A percentile compares a stretch with the other conserved stretches of the same genome.
Conservation (phyloP, 2,888 invertebrate species). For the Xestia ashworthii region DNA sequence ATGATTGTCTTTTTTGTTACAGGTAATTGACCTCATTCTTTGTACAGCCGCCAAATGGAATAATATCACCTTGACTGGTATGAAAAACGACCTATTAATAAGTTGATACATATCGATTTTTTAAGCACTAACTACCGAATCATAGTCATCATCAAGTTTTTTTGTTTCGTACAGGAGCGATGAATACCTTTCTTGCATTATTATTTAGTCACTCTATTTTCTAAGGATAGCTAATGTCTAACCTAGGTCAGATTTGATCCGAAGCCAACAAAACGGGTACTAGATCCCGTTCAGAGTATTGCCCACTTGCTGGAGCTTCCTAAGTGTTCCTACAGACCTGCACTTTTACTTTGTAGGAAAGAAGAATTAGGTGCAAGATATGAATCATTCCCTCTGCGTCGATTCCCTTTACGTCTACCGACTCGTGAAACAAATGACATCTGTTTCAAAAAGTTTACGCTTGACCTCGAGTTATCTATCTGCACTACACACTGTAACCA, state of each 20-base stretch:
- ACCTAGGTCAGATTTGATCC: background rate
- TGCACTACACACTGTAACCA: background rate
- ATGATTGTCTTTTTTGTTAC: conserved; percentile 75
- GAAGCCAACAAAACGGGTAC: background rate
- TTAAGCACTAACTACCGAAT: conserved; percentile 7
- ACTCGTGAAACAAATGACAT: too few relatives aligned
- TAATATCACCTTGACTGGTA: conserved; percentile 60
- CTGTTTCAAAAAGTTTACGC: too few relatives aligned
- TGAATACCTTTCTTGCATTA: background rate
- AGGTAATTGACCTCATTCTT: conserved; percentile 81
- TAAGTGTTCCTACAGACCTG: background rate
- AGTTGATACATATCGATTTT: conserved; percentile 47
- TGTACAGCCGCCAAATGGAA: conserved; percentile 52
- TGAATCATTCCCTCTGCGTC: too few relatives aligned
- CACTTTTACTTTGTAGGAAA: background rate
- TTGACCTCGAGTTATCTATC: background rate
- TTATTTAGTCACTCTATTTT: too few relatives aligned
- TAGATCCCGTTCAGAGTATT: background rate
- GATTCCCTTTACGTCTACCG: too few relatives aligned
- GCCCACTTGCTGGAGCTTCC: background rate
- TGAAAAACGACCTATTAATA: conserved; percentile 52
- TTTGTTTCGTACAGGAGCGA: background rate
- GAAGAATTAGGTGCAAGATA: background rate
- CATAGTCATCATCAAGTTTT: background rate
- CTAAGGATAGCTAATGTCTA: too few relatives aligned